phyloP scores from a whole-genome alignment of 2,888 invertebrate species.

The Phymatocera aterrima region DNA sequence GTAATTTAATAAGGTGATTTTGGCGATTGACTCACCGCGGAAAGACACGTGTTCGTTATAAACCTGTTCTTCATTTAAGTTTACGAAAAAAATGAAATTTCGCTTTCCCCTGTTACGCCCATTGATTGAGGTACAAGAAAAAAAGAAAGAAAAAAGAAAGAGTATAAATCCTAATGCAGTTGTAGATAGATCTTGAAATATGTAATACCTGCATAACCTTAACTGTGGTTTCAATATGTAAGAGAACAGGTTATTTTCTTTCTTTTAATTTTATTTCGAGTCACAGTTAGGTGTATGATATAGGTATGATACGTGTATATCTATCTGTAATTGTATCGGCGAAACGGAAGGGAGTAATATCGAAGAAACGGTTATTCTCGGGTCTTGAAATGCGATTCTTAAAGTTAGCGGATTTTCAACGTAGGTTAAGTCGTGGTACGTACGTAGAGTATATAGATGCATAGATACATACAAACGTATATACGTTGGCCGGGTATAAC shows the following conservation, averaged over 20 bases:
- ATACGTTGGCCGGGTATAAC: slow-evolving; percentile 16
- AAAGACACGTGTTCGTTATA: not conserved
- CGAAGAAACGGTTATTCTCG: slow-evolving; percentile 25
- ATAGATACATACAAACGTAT: not conserved
- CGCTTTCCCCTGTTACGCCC: too few relatives aligned
- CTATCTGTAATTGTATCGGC: not conserved
- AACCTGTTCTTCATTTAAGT: not conserved
- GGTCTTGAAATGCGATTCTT: not conserved
- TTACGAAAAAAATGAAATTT: not conserved
- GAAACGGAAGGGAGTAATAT: not conserved
- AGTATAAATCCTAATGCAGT: not conserved
- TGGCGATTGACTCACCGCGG: not conserved
- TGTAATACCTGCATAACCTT: not conserved
- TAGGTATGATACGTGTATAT: not conserved
- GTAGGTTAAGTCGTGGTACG: too few relatives aligned
- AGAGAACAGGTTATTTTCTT: not conserved
- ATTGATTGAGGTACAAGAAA: not conserved
- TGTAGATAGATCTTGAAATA: not conserved
- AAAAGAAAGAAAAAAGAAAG: not conserved
- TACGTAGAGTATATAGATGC: not conserved
- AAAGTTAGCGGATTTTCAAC: slow-evolving; percentile 34
- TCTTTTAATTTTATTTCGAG: slow-evolving; percentile 12
- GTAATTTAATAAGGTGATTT: slow-evolving; percentile 7
- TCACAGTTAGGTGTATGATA: not conserved
- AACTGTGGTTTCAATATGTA: too few relatives aligned